Conservation (phyloP, 2,113 vertebrate genomes). For the Chinchilla lanigera region DNA sequence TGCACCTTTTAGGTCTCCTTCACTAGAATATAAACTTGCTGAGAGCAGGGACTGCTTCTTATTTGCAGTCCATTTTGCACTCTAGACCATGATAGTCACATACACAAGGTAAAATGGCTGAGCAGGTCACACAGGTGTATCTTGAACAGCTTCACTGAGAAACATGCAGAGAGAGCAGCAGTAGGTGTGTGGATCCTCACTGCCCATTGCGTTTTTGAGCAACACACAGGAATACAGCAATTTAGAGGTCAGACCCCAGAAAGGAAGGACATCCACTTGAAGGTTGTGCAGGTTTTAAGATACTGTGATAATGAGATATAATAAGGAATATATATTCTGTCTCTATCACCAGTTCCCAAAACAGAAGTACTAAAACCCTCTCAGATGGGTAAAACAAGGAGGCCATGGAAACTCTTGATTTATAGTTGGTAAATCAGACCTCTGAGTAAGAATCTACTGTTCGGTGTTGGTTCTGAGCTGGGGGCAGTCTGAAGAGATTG, state of each 20-base stretch:
- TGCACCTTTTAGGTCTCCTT: background rate
- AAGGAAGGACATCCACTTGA: background rate
- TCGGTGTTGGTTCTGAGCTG: background rate
- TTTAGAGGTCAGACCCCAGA: background rate
- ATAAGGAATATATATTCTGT: background rate
- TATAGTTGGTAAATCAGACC: background rate
- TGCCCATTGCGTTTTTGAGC: background rate
- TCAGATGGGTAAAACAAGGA: background rate
- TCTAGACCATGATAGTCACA: background rate
- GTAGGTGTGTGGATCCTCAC: rapidly evolving
- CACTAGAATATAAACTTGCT: background rate
- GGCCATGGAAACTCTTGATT: background rate
- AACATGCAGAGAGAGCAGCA: background rate
- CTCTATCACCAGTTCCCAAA: background rate
- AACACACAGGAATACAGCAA: background rate
- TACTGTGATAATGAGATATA: background rate
- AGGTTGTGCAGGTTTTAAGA: background rate
- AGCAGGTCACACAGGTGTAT: background rate
- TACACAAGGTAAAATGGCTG: background rate
- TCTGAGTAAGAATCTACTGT: background rate
- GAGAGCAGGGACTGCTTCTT: background rate
- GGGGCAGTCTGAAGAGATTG: background rate
- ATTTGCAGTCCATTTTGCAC: background rate
- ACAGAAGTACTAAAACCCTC: background rate
- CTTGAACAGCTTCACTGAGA: rapidly evolving